Evolutionary conservation across 2,797 vertebrate genomes (phyloP), one percentile per base, ranked within the genome.

Genomic region (Cryptoblepharus egeriae): DNA sequence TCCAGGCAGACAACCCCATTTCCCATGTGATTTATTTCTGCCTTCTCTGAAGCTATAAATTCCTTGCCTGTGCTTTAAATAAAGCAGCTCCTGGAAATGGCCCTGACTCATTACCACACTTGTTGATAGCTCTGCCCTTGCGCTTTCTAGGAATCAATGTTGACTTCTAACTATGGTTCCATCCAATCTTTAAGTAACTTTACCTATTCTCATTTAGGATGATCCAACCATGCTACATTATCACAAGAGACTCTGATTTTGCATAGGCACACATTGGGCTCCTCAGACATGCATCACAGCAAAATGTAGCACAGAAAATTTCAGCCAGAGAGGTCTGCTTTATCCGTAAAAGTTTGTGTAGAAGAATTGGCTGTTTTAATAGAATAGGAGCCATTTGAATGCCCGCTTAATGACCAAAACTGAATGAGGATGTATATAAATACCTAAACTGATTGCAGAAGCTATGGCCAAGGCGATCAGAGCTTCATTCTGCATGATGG

Each of bases 401-500:
- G n/a, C 5, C 0, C 35, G 30, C 12, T 82, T 81, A 77, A 7
- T 39, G 63, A 80, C 57, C 7, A 80, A 24, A 4, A 7, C 49
- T 30, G 35, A 37, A 5, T 5, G n/a, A 73, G 49, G 22, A 55
- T 55, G 13, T 18, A 52, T 52, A 39, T 26, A 57, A 42, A 30
- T 96, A 98, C 97, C 97, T 63, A 97, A 95, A 87, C 97, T 94
- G 1, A 97, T 95, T 63, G 97, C 95, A 64, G 97, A 97, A 28
- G 97, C 97, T 77, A 98, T 97, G 26, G 97, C 96, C 93, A 98
- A 88, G 67, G 97, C 96, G 30, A 96, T 96, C 88, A 98, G 92
- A 76, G 98, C 97, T 91, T 98, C 97, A 9, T 97, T 98, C 94
- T 98, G 97, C 95, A 96, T 97, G 93, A 97, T 97, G 87, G 96